phyloP scores from a whole-genome alignment of 2,797 vertebrate genomes.

The Phoxinus dragarum region DNA sequence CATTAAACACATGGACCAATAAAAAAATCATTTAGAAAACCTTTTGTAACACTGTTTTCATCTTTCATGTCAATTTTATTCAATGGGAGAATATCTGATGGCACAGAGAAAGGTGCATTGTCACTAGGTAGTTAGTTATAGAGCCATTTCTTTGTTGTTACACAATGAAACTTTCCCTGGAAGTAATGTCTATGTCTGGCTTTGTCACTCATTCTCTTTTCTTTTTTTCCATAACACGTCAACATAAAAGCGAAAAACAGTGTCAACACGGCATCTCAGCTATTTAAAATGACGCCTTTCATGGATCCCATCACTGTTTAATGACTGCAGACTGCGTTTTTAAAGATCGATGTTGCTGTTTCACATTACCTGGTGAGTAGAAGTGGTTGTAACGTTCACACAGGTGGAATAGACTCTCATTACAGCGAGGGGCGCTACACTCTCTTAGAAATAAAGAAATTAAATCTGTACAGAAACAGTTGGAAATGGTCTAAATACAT shows the following conservation, averaged over 20 bases:
- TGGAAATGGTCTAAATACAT: background rate
- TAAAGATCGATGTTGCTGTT: conserved; percentile 38
- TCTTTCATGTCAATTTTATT: background rate
- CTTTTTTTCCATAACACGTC: background rate
- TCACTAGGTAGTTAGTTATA: conserved; percentile 7
- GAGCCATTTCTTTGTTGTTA: background rate
- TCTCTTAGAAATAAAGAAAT: background rate
- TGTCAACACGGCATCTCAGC: conserved; percentile 63
- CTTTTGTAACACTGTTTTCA: background rate
- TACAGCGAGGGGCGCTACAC: background rate
- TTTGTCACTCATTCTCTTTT: background rate
- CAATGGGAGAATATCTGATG: background rate
- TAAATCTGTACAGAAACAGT: too few relatives aligned
- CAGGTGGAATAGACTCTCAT: background rate
- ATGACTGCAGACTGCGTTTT: conserved; percentile 40
- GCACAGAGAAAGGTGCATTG: background rate
- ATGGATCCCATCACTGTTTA: conserved; percentile 64
- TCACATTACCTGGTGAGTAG: conserved; percentile 47
- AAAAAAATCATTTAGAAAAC: background rate
- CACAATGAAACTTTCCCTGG: background rate
- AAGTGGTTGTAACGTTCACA: conserved; percentile 36
- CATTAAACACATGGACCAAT: background rate
- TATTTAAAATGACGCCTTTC: conserved; percentile 60
- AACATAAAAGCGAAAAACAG: background rate
- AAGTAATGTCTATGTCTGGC: background rate